A percentile compares a stretch with the other conserved stretches of the same genome.
Conservation (phyloP, 2,113 vertebrate genomes). For the Camelus dromedarius region DNA sequence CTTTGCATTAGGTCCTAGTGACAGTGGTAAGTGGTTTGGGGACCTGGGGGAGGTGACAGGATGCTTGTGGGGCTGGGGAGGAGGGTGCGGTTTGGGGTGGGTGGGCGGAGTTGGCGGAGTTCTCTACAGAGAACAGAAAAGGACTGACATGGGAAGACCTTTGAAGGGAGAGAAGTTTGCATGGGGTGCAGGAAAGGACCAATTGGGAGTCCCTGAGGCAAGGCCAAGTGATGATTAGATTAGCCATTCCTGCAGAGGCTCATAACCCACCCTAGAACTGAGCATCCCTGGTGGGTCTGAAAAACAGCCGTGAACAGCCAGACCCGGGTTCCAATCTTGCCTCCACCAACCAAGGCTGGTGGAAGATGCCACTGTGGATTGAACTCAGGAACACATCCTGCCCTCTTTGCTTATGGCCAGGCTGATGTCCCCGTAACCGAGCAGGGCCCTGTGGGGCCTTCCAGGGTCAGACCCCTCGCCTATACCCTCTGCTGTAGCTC, state of each 20-base stretch:
- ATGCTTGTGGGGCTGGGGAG: background rate
- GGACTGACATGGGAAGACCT: background rate
- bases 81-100: background rate
- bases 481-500: too few species aligned
- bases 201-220: accelerated
- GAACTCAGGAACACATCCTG: background rate
- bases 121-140: background rate
- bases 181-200: too few species aligned
- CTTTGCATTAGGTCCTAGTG: conserved; percentile 15
- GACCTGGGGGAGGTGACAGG: background rate
- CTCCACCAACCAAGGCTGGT: background rate
- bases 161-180: background rate
- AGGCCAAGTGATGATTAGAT: background rate
- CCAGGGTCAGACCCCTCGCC: too few species aligned
- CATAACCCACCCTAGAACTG: background rate
- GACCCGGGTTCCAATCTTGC: background rate
- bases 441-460: too few species aligned
- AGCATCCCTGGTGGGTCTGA: background rate
- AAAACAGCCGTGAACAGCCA: background rate
- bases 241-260: background rate
- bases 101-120: background rate
- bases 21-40: conserved; percentile 2
- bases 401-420: background rate
- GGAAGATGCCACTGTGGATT: background rate
- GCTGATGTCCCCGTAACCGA: background rate